Conservation (phyloP, 2,113 vertebrate species). For the Elgaria multicarinata region DNA sequence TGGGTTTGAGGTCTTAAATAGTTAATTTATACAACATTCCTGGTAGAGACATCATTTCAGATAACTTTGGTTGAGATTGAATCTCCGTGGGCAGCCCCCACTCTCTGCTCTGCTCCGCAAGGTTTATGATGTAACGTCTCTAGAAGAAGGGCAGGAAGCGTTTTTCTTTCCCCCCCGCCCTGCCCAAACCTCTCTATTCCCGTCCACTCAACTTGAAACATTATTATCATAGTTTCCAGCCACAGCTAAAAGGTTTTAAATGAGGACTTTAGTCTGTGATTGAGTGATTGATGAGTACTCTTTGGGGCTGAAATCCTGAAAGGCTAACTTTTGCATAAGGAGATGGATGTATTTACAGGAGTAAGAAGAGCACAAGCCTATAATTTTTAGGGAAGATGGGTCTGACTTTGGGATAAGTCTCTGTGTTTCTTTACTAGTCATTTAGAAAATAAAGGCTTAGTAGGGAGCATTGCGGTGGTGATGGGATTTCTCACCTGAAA, state of each 20-base stretch:
- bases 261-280: constrained; percentile 5
- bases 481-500: not conserved
- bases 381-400: not conserved
- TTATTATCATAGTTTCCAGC: not conserved
- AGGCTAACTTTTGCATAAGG: not conserved
- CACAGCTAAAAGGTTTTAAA: not conserved
- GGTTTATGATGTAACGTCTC: not conserved
- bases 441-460: not conserved
- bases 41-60: not conserved
- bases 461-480: not conserved
- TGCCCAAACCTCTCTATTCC: not conserved
- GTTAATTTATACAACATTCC: not conserved
- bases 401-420: not conserved
- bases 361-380: not conserved
- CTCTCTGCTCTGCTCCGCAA: not conserved
- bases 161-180: not conserved
- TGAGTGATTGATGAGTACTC: constrained; percentile 2
- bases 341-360: not conserved
- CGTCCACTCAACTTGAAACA: not conserved
- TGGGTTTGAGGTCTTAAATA: not conserved
- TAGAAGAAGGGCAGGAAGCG: not conserved
- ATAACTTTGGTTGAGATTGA: not conserved
- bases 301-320: not conserved
- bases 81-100: not conserved
- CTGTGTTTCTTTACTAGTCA: not conserved